Evolutionary conservation across 2,797 vertebrate genomes (phyloP).

Genomic region (Linurgus olivaceus): DNA sequence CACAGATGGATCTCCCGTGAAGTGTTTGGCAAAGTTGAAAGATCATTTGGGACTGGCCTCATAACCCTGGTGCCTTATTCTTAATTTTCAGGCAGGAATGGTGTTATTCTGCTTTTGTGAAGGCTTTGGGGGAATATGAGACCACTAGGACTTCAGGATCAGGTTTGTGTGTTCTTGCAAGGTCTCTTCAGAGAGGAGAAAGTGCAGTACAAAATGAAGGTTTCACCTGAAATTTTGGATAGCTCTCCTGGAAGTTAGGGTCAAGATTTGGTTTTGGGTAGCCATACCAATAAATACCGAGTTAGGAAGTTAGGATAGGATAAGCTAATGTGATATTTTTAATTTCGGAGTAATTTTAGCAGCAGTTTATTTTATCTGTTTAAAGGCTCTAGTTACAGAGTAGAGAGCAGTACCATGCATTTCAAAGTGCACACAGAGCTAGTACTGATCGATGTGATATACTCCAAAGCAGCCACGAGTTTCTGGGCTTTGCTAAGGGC

Average conservation of each 20-base stretch:
- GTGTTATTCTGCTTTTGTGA: background rate
- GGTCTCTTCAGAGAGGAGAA: background rate
- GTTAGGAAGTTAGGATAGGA: background rate
- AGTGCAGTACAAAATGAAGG: background rate
- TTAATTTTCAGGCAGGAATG: background rate
- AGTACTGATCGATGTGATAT: background rate
- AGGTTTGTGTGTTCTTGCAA: background rate
- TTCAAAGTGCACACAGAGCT: background rate
- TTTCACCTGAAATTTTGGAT: background rate
- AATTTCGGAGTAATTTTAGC: background rate
- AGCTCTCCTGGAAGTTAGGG: background rate
- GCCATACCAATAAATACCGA: background rate
- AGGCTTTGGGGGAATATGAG: background rate
- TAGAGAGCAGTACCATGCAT: background rate
- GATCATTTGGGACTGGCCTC: background rate
- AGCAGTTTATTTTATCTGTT: background rate
- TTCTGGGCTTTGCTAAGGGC: background rate
- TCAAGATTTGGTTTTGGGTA: background rate
- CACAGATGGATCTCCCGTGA: background rate
- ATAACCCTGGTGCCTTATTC: background rate
- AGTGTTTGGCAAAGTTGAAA: background rate
- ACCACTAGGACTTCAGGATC: background rate
- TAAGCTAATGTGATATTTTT: background rate
- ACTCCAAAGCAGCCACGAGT: background rate
- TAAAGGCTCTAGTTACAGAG: background rate